A percentile compares a stretch with the other conserved stretches of the same genome.
Evolutionary conservation across 2,888 invertebrate genomes (phyloP).

Genomic region (Melieria picta): DNA sequence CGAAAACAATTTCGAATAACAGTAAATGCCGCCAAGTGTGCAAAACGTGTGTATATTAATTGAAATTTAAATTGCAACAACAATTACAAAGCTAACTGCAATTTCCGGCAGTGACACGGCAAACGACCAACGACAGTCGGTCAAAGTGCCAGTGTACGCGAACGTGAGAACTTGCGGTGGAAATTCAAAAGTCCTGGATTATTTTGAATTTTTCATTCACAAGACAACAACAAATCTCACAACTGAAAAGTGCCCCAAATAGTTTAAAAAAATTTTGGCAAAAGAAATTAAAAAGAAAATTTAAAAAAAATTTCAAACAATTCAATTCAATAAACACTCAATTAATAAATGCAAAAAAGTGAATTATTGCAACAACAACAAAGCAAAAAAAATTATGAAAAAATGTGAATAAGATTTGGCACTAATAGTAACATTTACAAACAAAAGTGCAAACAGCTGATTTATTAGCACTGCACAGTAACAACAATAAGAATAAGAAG

Average conservation of each 20-base stretch:
- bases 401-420: not conserved
- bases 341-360: not conserved
- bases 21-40: constrained; percentile 17
- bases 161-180: constrained; percentile 12
- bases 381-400: not conserved
- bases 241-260: constrained; percentile 5
- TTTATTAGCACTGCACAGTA: no score
- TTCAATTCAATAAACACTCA: not conserved
- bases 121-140: not conserved
- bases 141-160: not conserved
- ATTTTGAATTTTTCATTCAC: constrained; percentile 55
- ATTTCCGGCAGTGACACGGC: constrained; percentile 5
- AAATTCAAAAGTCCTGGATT: constrained; percentile 62
- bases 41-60: constrained; percentile 42
- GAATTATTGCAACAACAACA: not conserved
- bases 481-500: no score
- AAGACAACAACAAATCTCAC: constrained; percentile 21
- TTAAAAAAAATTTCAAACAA: no score
- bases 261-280: no score
- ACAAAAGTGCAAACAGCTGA: no score
- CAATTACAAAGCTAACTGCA: not conserved
- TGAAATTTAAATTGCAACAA: constrained; percentile 28
- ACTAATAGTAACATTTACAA: no score
- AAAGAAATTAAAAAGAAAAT: no score
- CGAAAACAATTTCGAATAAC: not conserved